Base-by-base conservation (phyloP, 2,797 vertebrate species). In the Scleropages formosus region DNA sequence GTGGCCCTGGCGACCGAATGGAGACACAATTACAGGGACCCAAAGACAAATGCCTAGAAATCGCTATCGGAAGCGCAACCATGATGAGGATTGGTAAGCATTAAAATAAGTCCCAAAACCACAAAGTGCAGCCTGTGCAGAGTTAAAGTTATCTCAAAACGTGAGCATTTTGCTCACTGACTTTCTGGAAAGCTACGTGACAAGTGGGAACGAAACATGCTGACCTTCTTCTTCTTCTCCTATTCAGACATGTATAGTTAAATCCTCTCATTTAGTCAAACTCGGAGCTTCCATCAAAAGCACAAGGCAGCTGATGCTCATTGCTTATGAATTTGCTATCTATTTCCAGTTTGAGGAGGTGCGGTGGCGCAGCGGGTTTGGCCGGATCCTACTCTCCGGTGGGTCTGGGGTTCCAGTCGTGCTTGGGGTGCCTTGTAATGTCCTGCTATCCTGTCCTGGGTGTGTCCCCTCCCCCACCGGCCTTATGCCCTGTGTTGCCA, bases 11-110 rank as follows among this genome's bases (percentile, higher is more conserved):
- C 78, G 87, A 87, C 78, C 85, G 87, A 91, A 91, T 87, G 89
- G 83, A 85, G 84, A 87, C 79, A 80, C 92, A 93, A 94, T 94
- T 92, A 93, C 88, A 93, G 90, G 87, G 88, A 89, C 89, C 75
- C 22, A 65, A 88, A 89, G 88, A 86, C 85, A 90, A 90, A 87
- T 82, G 84, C 68, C 80, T 69, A 82, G 82, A 82, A 88, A 88
- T 77, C 79, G 80, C 80, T 81, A 84, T 80, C 82, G 83, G 88
- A 92, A 90, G 88, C 83, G 79, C 85, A 86, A 88, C 87, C 84
- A 83, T 79, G 85, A 84, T 87, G 79, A 82, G 81, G 86, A 87
- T 85, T 78, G 77, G 82, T 66, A 80, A 85, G 80, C 80, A 81
- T 84, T 80, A 89, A 82, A 86, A 85, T 81, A 86, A 83, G 77